Conservation (phyloP, 1,140 invertebrate species). For the Drosophila tristis region DNA sequence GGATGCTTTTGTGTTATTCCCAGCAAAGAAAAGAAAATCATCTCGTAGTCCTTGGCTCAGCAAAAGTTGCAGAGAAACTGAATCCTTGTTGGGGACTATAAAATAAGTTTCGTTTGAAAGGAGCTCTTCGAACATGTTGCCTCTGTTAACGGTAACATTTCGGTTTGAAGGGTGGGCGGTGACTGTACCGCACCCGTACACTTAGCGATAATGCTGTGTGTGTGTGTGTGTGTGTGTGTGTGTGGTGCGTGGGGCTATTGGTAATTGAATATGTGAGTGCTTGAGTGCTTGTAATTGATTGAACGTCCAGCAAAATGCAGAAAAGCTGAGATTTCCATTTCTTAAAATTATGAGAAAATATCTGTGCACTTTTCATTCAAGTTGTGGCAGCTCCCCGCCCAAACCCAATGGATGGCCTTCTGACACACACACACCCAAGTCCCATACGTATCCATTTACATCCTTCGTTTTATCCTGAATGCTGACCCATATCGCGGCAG, state of each 20-base stretch:
- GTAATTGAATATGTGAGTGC: slow-evolving; percentile 45
- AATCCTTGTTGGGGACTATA: slow-evolving; percentile 1
- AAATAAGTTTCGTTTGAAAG: background rate
- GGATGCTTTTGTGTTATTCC: slow-evolving; percentile 5
- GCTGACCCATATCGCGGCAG: slow-evolving; percentile 48
- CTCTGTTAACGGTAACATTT: slow-evolving; percentile 19
- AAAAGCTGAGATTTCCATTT: slow-evolving; percentile 7
- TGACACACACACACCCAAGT: background rate
- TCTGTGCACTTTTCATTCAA: background rate
- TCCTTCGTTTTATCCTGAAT: slow-evolving; percentile 13
- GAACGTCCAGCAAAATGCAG: background rate
- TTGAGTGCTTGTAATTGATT: slow-evolving; percentile 37
- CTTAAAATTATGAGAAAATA: slow-evolving; percentile 9
- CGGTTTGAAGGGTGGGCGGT: slow-evolving; percentile 13
- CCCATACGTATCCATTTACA: slow-evolving; percentile 3
- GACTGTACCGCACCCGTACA: slow-evolving; percentile 9
- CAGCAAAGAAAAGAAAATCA: background rate
- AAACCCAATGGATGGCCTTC: background rate
- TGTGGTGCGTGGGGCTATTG: slow-evolving; percentile 29
- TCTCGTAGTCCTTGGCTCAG: slow-evolving; percentile 17
- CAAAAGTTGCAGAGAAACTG: slow-evolving; percentile 40
- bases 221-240: too few relatives aligned
- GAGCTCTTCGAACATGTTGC: slow-evolving; percentile 14
- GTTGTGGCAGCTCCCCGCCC: background rate
- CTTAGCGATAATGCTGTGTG: slow-evolving; percentile 32